These are phyloP conservation scores for Caenorhabditis macrosperma DNA, from an alignment of 2,888 invertebrate genomes.

Conservation along the genomic window DNA sequence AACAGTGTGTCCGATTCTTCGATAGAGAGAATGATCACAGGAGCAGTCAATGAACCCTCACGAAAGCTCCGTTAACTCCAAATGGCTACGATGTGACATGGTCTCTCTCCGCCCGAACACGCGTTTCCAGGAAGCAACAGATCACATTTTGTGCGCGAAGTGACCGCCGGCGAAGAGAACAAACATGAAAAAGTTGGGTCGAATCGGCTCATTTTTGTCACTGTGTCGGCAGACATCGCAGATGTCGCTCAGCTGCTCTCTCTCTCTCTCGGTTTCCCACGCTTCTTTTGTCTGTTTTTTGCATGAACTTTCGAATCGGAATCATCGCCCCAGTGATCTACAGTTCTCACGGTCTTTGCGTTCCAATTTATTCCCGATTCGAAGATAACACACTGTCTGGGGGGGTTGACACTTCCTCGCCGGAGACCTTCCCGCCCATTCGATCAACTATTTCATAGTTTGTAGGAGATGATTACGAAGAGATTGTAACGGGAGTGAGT, in stretches of 20 bases:
- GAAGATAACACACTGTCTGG: no score
- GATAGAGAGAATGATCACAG: no score
- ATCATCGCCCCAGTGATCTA: no score
- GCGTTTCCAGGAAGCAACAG: constrained; percentile 46
- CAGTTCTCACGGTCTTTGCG: no score
- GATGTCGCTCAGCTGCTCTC: constrained; percentile 13
- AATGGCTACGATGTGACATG: constrained; percentile 19
- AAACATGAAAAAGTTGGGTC: constrained; percentile 49
- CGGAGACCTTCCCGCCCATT: no score
- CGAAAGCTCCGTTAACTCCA: neutral
- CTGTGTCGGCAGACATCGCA: constrained; percentile 11
- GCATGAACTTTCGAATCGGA: neutral
- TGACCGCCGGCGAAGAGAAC: constrained; percentile 56
- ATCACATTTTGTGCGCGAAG: constrained; percentile 52
- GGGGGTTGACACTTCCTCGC: no score
- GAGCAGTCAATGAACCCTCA: no score
- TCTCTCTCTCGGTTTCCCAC: neutral
- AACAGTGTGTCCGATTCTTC: no score
- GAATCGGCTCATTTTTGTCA: constrained; percentile 43
- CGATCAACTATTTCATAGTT: no score
- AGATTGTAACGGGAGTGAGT: no score
- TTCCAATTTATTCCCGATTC: no score
- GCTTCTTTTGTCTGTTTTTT: neutral
- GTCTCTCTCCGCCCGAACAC: neutral
- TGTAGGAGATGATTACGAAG: no score